These are phyloP conservation scores for Anagrus nilaparvatae DNA, from an alignment of 1,140 invertebrate genomes.

Conservation along the genomic window DNA sequence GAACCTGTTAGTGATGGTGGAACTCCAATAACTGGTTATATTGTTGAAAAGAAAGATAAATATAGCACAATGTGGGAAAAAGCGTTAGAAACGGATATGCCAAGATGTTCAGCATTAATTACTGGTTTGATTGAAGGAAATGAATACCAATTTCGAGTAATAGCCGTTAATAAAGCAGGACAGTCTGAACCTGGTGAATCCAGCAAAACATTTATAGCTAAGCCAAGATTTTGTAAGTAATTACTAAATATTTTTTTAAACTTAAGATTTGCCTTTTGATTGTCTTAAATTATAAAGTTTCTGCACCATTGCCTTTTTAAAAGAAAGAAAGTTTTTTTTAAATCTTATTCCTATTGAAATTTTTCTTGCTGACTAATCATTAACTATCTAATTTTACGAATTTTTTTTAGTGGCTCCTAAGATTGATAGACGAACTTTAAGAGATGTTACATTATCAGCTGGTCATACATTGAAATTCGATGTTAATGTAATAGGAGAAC, in stretches of 20 bases:
- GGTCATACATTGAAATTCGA: slow-evolving; percentile 88
- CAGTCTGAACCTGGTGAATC: slow-evolving; percentile 79
- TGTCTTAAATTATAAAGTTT: too few relatives aligned
- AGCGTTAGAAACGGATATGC: slow-evolving; percentile 66
- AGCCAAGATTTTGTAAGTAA: slow-evolving; percentile 72
- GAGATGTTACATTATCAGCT: slow-evolving; percentile 81
- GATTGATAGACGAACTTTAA: slow-evolving; percentile 85
- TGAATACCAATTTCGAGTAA: slow-evolving; percentile 97
- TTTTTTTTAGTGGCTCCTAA: slow-evolving; percentile 71
- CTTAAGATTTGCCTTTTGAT: slow-evolving; percentile 1
- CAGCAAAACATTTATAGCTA: slow-evolving; percentile 82
- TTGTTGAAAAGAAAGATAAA: slow-evolving; percentile 96
- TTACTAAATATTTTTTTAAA: slow-evolving; percentile 6
- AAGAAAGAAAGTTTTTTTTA: background rate
- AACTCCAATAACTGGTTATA: slow-evolving; percentile 85
- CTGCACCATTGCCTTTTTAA: too few relatives aligned
- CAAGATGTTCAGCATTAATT: slow-evolving; percentile 62
- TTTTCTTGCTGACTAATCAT: background rate
- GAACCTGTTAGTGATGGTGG: slow-evolving; percentile 78
- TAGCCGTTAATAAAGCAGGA: slow-evolving; percentile 90
- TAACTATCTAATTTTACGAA: slow-evolving; percentile 7
- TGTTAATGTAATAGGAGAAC: slow-evolving; percentile 83
- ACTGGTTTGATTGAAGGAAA: slow-evolving; percentile 90
- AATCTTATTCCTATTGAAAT: background rate
- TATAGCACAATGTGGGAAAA: slow-evolving; percentile 90